Evolutionary conservation across 2,797 vertebrate genomes (phyloP), one percentile per base, ranked within the genome.

Genomic region (Myripristis jacobus): DNA sequence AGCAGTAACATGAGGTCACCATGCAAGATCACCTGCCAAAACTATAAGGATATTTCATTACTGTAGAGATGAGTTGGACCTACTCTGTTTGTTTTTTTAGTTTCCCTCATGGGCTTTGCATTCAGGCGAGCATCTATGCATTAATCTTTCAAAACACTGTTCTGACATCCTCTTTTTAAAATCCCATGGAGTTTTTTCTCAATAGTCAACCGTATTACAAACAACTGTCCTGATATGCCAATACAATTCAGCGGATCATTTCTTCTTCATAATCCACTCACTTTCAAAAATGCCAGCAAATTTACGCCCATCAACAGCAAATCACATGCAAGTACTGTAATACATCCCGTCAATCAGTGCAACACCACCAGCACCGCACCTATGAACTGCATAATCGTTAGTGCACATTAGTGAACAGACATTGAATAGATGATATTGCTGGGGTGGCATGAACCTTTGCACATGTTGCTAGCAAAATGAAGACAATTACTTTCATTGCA

Each of bases 381-480:
- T 70, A 80, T 87, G 70, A 84, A 60, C 64, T 62, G 36, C 62
- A 44, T 69, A 65, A 83, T 82, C 70, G 57, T 90, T 88, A 87
- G 55, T 57, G 78, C 73, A 47, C 51, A 87, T 91, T 87, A 86
- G 77, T 64, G 56, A 43, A 52, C 76, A 85, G 84, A 86, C 82
- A 82, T 48, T 84, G 80, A 88, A 72, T 66, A 57, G 67, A 77
- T 38, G 71, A 67, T 81, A 69, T 80, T 77, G 70, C 61, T 51
- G 81, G 78, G 73, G 62, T 55, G 63, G 73, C 62, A 71, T 72
- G 55, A 79, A 79, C 82, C 77, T 81, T 81, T 81, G 65, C 73
- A 84, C 78, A 77, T 72, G 52, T 68, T 79, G 70, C 51, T 57
- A 84, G 70, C 52, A 82, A 79, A 80, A 87, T 83, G 41, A 85